Percentiles rank a stretch among this genome's conserved stretches.
Evolutionary conservation across 2,797 vertebrate genomes (phyloP).

Genomic region (Threskiornis aethiopicus): DNA sequence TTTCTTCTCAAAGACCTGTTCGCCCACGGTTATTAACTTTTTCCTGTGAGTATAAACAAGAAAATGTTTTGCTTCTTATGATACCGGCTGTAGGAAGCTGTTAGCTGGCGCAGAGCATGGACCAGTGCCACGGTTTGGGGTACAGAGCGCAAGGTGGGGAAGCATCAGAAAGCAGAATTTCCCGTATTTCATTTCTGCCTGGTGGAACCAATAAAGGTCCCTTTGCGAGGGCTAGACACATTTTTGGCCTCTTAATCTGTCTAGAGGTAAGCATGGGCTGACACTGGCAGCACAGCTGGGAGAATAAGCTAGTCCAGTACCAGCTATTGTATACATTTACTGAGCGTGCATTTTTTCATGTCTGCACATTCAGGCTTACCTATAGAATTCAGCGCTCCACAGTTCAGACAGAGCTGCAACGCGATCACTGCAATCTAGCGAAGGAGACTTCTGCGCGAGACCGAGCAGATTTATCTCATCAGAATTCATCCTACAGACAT

Average conservation of each 20-base stretch:
- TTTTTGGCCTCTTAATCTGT: not conserved
- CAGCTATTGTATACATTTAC: not conserved
- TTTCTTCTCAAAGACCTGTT: not conserved
- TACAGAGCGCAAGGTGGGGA: not conserved
- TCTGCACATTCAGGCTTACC: not conserved
- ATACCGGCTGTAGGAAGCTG: not conserved
- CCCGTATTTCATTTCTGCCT: not conserved
- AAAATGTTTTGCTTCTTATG: not conserved
- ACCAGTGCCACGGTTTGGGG: not conserved
- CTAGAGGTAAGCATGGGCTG: not conserved
- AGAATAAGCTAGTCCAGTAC: not conserved
- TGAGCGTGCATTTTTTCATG: not conserved
- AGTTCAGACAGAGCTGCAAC: not conserved
- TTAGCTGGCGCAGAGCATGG: not conserved
- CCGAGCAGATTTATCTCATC: not conserved
- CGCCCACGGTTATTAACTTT: not conserved
- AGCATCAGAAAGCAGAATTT: not conserved
- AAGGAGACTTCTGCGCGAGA: not conserved
- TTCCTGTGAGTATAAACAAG: not conserved
- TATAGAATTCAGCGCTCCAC: not conserved
- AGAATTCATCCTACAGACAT: not conserved
- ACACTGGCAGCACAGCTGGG: not conserved
- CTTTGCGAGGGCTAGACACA: not conserved
- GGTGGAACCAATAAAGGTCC: not conserved
- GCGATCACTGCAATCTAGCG: not conserved